These are phyloP conservation scores for Morphnarchus princeps DNA, from an alignment of 2,113 vertebrate species.

Conservation along the genomic window DNA sequence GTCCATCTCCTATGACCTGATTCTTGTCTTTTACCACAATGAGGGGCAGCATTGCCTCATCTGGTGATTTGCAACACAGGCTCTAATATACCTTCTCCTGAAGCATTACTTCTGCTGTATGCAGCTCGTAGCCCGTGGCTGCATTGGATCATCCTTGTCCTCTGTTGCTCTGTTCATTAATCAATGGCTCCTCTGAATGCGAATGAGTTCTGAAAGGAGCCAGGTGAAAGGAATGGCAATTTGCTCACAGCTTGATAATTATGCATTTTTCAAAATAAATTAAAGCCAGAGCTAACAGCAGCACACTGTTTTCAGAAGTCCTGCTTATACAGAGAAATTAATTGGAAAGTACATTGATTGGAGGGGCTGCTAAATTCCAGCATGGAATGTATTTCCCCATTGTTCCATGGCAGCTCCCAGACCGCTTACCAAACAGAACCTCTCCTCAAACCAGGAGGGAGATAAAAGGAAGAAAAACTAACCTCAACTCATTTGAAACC, in stretches of 20 bases:
- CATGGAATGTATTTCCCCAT: neutral
- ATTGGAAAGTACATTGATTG: slow-evolving; percentile 29
- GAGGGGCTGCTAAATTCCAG: slow-evolving; percentile 9
- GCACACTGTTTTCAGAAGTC: slow-evolving; percentile 27
- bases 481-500: neutral
- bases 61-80: neutral
- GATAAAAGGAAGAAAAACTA: neutral
- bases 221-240: slow-evolving; percentile 57
- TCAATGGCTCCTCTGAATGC: slow-evolving; percentile 43
- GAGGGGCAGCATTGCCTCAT: neutral
- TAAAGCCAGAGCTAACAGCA: slow-evolving; percentile 35
- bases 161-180: slow-evolving; percentile 22
- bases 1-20: neutral
- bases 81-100: neutral
- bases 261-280: slow-evolving; percentile 62
- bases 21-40: neutral
- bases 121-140: neutral
- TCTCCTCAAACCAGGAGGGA: neutral
- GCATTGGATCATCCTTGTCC: neutral
- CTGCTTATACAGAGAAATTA: slow-evolving; percentile 25
- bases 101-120: neutral
- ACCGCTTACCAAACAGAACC: neutral
- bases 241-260: slow-evolving; percentile 69
- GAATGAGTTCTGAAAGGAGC: slow-evolving; percentile 43
- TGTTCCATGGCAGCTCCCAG: neutral